phyloP scores from a whole-genome alignment of 2,888 invertebrate species.

The Cotesia congregata region DNA sequence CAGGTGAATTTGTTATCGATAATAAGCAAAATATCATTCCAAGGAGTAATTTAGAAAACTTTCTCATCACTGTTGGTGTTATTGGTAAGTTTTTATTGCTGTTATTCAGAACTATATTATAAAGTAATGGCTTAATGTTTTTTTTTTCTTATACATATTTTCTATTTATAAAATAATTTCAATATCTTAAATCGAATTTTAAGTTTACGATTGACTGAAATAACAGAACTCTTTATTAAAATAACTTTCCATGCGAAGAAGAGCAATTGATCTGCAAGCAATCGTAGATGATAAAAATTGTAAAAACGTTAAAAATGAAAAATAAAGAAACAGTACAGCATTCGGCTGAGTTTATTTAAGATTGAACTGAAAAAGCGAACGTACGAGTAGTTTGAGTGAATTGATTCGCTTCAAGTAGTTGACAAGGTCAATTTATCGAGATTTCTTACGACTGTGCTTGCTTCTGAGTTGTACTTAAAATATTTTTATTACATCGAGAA shows the following conservation, averaged over 20 bases:
- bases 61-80: conserved; percentile 63
- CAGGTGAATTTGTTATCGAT: conserved; percentile 56
- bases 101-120: background rate
- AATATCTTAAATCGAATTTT: background rate
- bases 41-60: conserved; percentile 55
- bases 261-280: background rate
- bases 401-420: conserved; percentile 26
- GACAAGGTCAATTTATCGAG: conserved; percentile 29
- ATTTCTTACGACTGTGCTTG: conserved; percentile 15
- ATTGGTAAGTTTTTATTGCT: conserved; percentile 58
- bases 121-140: too few species aligned
- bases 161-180: conserved; percentile 6
- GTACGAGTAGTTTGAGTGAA: conserved; percentile 20
- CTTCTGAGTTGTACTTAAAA: background rate
- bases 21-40: conserved; percentile 62
- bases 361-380: conserved; percentile 6
- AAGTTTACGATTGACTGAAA: conserved; percentile 30
- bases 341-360: background rate
- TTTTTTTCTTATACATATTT: background rate
- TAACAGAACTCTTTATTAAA: conserved; percentile 49
- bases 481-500: conserved; percentile 12
- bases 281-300: conserved; percentile 8
- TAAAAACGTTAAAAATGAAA: conserved; percentile 31
- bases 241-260: conserved; percentile 48
- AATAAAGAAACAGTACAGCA: conserved; percentile 37